Evolutionary conservation across 2,888 invertebrate genomes (phyloP), one percentile per base, ranked within the genome.

Genomic region (Aleiodes leptofemur): DNA sequence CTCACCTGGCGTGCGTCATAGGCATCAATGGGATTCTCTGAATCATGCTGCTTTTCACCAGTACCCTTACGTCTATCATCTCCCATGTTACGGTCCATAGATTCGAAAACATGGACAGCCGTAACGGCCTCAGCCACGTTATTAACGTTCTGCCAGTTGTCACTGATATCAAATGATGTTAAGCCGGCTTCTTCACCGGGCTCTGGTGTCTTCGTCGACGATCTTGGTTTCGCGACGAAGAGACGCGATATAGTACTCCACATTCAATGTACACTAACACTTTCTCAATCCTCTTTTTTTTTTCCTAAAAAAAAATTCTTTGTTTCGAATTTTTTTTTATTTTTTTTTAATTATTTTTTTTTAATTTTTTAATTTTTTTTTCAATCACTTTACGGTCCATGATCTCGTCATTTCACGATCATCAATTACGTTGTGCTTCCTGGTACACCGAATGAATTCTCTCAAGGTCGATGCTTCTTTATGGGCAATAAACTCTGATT

Each of bases 181-280:
- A 51, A 55, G 74, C 66, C 78, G 73, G 74, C 79, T 77, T 79
- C 80, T 73, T 83, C 78, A 78, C 73, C 75, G 74, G 80, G 80
- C 77, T 82, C 83, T 73, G 82, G 80, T 79, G 82, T 78, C 61
- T 76, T 77, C 76, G 84, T 83, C 82, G 83, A 82, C 76, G 81
- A 79, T 79, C 85, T 86, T 83, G 85, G 83, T 78, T 86, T 86
- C 73, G 83, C 85, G 55, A 68, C 75, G 82, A 90, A 89, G 78
- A 90, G 81, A 77, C 88, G 87, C 81, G 89, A 87, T 80, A 90
- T 87, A 81, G 87, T 84, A 86, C 85, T 88, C 89, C 89, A 90
- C 90, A 90, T 90, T 88, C 90, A 90, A 87, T 69, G 51, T 57
- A 68, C 71, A 43, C 43, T 43, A 9, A 43, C 43, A 43, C 43